Evolutionary conservation across 2,797 vertebrate species (phyloP).

Genomic region (Sternarchorhynchus goeldii): DNA sequence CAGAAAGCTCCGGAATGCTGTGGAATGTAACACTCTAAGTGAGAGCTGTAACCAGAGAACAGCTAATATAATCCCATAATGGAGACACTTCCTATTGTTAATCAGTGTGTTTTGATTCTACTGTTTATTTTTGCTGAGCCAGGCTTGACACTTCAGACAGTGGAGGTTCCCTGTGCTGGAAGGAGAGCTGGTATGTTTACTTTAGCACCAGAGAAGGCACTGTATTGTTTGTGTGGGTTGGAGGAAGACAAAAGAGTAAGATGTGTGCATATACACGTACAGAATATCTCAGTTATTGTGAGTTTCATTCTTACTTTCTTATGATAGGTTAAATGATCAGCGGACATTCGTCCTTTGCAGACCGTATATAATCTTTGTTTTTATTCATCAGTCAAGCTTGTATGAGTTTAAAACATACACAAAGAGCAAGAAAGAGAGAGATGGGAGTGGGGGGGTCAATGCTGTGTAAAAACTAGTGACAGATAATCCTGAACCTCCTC

Average conservation of each 20-base stretch:
- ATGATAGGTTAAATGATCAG: too few species aligned
- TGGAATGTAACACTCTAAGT: constrained; percentile 63
- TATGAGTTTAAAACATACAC: too few species aligned
- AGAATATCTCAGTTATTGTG: too few species aligned
- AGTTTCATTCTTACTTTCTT: too few species aligned
- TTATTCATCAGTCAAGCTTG: too few species aligned
- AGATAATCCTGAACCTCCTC: too few species aligned
- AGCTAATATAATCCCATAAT: constrained; percentile 76
- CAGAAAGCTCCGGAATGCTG: constrained; percentile 66
- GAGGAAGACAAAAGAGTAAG: not conserved
- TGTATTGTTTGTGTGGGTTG: constrained; percentile 5
- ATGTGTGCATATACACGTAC: not conserved
- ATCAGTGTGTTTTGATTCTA: constrained; percentile 74
- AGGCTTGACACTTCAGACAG: constrained; percentile 68
- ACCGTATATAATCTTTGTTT: too few species aligned
- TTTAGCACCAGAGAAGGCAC: constrained; percentile 4
- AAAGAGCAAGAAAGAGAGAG: not conserved
- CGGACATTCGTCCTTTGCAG: too few species aligned
- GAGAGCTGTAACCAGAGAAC: constrained; percentile 74
- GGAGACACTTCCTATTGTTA: constrained; percentile 77
- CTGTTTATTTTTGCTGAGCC: constrained; percentile 54
- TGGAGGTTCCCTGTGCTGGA: not conserved
- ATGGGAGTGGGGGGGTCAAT: too few species aligned
- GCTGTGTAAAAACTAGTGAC: too few species aligned
- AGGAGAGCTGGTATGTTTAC: not conserved